phyloP scores from a whole-genome alignment of 1,140 invertebrate species.

The Drosophila nebulosa region DNA sequence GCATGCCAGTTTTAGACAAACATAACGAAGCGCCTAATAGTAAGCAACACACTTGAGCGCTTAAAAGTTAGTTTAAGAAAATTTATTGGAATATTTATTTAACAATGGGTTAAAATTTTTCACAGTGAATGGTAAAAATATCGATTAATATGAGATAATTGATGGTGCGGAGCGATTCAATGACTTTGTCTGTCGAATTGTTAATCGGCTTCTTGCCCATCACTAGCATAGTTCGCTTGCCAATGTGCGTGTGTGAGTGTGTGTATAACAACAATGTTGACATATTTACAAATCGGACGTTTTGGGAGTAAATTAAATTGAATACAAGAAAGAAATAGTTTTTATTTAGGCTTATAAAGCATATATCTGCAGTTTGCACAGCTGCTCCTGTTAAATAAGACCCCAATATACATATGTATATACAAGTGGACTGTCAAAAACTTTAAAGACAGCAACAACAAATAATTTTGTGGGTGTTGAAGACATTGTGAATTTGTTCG shows the following conservation, averaged over 20 bases:
- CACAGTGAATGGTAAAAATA: too few relatives aligned
- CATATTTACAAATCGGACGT: not conserved
- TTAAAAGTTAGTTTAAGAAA: too few relatives aligned
- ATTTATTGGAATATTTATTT: too few relatives aligned
- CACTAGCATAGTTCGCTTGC: not conserved
- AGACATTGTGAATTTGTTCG: not conserved
- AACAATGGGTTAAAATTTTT: too few relatives aligned
- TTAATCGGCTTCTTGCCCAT: not conserved
- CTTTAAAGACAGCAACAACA: not conserved
- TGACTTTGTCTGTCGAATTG: too few relatives aligned
- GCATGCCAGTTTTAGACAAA: too few relatives aligned
- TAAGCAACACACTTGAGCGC: too few relatives aligned
- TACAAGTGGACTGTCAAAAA: not conserved
- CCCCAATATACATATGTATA: not conserved
- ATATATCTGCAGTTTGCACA: not conserved
- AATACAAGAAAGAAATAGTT: not conserved
- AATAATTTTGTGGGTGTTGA: not conserved
- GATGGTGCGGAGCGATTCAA: too few relatives aligned
- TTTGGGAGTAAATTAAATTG: not conserved
- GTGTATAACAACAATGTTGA: slow-evolving; percentile 1
- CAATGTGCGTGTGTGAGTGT: not conserved
- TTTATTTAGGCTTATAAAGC: not conserved
- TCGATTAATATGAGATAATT: too few relatives aligned
- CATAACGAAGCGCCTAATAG: too few relatives aligned
- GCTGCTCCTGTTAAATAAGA: not conserved